Evolutionary conservation across 2,888 invertebrate species (phyloP).

Genomic region (Oscheius sp.): DNA sequence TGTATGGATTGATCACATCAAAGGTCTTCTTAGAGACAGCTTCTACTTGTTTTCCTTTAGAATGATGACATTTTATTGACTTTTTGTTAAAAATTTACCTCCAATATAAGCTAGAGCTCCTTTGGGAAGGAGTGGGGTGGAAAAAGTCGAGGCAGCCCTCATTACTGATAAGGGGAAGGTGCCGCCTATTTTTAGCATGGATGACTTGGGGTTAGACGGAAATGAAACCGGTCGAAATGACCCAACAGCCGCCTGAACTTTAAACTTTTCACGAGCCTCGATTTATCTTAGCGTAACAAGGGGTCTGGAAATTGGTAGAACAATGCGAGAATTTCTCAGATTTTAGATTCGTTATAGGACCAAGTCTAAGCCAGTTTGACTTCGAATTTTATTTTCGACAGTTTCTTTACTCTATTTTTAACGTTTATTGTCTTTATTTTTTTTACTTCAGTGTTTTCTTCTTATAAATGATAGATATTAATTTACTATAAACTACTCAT

Average conservation of each 20-base stretch:
- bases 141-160: slow-evolving; percentile 18
- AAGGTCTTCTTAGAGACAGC: slow-evolving; percentile 53
- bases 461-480: background rate
- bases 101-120: slow-evolving; percentile 65
- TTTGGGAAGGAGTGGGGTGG: slow-evolving; percentile 54
- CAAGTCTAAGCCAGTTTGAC: background rate
- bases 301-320: background rate
- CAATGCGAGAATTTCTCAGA: background rate
- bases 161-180: slow-evolving; percentile 8
- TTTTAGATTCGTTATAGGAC: background rate
- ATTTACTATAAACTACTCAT: no score
- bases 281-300: slow-evolving; percentile 19
- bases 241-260: slow-evolving; percentile 16
- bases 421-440: background rate
- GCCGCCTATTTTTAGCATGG: slow-evolving; percentile 22
- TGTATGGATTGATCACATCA: slow-evolving; percentile 64
- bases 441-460: background rate
- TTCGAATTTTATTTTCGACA: background rate
- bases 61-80: background rate
- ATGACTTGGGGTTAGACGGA: background rate
- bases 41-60: slow-evolving; percentile 45
- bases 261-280: slow-evolving; percentile 20
- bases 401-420: background rate
- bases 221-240: slow-evolving; percentile 8
- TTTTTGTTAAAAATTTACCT: slow-evolving; percentile 39